phyloP scores from a whole-genome alignment of 2,113 vertebrate genomes.

The Osmerus eperlanus region DNA sequence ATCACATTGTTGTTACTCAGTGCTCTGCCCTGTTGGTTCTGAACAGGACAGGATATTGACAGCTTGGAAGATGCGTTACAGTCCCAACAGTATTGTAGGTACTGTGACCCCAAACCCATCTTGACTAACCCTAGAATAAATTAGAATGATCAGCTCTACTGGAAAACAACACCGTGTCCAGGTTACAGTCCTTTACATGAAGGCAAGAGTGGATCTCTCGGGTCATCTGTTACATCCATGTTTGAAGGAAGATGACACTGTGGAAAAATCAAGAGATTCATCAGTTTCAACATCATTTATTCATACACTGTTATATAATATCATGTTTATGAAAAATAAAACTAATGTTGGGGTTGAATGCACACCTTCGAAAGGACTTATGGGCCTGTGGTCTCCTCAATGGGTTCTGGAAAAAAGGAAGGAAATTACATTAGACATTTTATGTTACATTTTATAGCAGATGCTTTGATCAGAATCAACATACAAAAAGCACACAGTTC shows the following conservation, averaged over 20 bases:
- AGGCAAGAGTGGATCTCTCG: constrained; percentile 37
- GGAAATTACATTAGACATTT: neutral
- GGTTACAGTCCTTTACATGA: constrained; percentile 46
- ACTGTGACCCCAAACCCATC: constrained; percentile 48
- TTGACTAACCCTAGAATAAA: constrained; percentile 60
- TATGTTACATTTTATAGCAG: neutral
- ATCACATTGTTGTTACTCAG: neutral
- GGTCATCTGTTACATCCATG: constrained; percentile 51
- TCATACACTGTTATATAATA: no score
- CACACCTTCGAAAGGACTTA: constrained; percentile 61
- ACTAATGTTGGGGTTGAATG: neutral
- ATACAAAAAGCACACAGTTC: no score
- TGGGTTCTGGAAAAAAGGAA: constrained; percentile 64
- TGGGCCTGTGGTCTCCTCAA: constrained; percentile 77
- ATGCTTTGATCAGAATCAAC: neutral
- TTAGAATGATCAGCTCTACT: constrained; percentile 58
- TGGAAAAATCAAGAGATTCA: constrained; percentile 20
- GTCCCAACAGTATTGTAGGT: neutral
- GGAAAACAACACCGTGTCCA: constrained; percentile 51
- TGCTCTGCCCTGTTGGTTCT: neutral
- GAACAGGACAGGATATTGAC: neutral
- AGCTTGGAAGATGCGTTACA: neutral
- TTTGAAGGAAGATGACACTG: constrained; percentile 62
- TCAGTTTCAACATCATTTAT: neutral
- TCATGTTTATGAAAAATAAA: no score